phyloP scores from a whole-genome alignment of 2,888 invertebrate genomes.

The Drosophila pseudotalamancana region DNA sequence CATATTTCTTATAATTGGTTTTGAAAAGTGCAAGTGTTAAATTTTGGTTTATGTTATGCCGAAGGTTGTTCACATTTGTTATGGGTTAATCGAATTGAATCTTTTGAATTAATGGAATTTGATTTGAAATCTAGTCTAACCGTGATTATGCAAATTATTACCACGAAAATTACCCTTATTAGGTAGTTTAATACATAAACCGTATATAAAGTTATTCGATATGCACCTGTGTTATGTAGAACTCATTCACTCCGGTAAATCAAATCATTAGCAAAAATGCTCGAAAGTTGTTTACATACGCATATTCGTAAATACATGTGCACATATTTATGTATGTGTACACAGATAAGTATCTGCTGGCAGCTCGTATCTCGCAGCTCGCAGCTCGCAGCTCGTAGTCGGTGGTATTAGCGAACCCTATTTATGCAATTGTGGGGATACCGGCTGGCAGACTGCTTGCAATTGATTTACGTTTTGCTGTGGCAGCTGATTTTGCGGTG shows the following conservation, averaged over 20 bases:
- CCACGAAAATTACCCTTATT: conserved; percentile 29
- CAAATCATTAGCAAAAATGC: not conserved
- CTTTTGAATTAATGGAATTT: conserved; percentile 37
- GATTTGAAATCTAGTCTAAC: conserved; percentile 20
- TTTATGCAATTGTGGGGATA: conserved; percentile 37
- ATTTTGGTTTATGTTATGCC: not conserved
- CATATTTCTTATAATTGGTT: too few species aligned
- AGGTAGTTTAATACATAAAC: not conserved
- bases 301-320: not conserved
- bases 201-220: not conserved
- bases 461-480: conserved; percentile 62
- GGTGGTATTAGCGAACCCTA: conserved; percentile 35
- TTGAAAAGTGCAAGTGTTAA: conserved; percentile 4
- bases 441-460: conserved; percentile 48
- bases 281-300: too few species aligned
- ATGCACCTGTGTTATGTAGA: too few species aligned
- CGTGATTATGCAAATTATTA: conserved; percentile 38
- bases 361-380: too few species aligned
- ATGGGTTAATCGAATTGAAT: conserved; percentile 22
- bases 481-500: conserved; percentile 46
- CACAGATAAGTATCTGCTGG: conserved; percentile 26
- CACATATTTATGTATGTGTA: not conserved
- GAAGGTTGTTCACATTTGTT: conserved; percentile 1
- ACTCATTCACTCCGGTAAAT: not conserved
- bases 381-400: too few species aligned